Evolutionary conservation across 2,888 invertebrate species (phyloP), one percentile per base, ranked within the genome.

Genomic region (Eurois occulta): DNA sequence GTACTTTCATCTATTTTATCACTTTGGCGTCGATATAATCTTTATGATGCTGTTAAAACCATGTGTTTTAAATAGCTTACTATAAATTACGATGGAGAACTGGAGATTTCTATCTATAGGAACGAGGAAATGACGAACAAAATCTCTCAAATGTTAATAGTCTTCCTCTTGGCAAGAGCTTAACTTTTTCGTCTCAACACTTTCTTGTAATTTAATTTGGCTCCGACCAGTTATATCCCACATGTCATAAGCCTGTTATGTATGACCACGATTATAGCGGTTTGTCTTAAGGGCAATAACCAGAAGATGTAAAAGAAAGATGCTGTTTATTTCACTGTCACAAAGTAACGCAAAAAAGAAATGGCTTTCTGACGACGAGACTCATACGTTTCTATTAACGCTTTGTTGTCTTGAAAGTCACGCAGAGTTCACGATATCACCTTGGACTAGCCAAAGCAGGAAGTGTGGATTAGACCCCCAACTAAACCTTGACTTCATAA

Each of bases 1-100:
- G 97, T 96, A 75, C 76, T 75, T 81, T 11, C 46, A 70, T 67
- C 24, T 46, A 66, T 81, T 78, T 79, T 71, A 84, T 74, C 11
- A 55, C 41, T 75, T 38, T 73, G 38, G 48, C 64, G 18, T 72
- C 72, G 13, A 65, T 81, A 66, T 62, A 52, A 82, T 77, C 32
- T 81, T 86, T 77, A 82, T 58, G 73, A 78, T 74, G 66, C 60
- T 46, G 67, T 84, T 64, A 86, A 75, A 48, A 73, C 77, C 77
- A 85, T 68, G 48, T 79, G 78, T 69, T 77, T 43, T 28, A 66
- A 38, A 66, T 46, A 78, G 46, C 52, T 77, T 68, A 68, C 64
- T 72, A 18, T 69, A 82, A 64, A 72, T 65, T 41, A 65, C 35
- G 48, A 13, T 73, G 35, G 21, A 60, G 64, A 62, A 32, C 70